Conservation (phyloP, 2,888 invertebrate species). For the Erebia aethiops region DNA sequence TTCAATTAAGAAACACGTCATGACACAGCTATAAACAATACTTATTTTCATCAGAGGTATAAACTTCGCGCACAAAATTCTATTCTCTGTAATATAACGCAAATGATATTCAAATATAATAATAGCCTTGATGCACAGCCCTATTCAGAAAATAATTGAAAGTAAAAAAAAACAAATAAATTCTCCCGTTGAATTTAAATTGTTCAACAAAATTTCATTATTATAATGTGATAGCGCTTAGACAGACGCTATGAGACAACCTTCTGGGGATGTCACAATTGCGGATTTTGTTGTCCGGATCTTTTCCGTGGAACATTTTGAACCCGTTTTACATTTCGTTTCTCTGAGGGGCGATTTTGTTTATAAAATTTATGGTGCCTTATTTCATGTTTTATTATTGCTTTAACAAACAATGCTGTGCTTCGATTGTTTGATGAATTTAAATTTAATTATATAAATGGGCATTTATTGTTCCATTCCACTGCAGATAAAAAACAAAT, state of each 20-base stretch:
- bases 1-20: no score
- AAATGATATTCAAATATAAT: background rate
- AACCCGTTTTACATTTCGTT: constrained; percentile 35
- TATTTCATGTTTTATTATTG: constrained; percentile 23
- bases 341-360: constrained; percentile 30
- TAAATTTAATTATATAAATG: background rate
- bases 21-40: no score
- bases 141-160: constrained; percentile 7
- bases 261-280: constrained; percentile 42
- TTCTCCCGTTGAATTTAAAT: constrained; percentile 37
- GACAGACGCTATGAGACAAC: constrained; percentile 38
- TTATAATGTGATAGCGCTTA: constrained; percentile 41
- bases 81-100: background rate
- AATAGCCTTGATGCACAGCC: constrained; percentile 10
- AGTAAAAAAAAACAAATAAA: constrained; percentile 34
- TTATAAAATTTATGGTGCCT: constrained; percentile 25
- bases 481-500: no score
- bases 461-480: background rate
- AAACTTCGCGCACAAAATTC: background rate
- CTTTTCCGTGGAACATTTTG: constrained; percentile 35
- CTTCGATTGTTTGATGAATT: background rate
- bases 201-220: constrained; percentile 40
- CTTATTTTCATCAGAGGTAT: background rate
- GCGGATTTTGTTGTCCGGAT: constrained; percentile 39
- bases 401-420: constrained; percentile 1